A percentile compares a stretch with the other conserved stretches of the same genome.
Evolutionary conservation across 2,888 invertebrate species (phyloP).

Genomic region (Limnephilus rhombicus): DNA sequence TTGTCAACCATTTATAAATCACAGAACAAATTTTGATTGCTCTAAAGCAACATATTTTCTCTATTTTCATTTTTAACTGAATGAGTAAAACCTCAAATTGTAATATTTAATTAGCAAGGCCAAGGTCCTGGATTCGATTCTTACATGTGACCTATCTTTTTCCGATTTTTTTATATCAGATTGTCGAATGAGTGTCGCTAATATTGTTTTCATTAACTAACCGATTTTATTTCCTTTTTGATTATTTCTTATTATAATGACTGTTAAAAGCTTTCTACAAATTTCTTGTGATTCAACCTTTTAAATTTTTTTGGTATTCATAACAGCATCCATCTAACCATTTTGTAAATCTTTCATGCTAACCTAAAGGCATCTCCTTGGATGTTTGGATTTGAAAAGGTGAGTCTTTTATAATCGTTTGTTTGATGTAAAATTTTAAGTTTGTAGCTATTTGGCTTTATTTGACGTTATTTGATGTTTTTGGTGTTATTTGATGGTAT

Average conservation of each 20-base stretch:
- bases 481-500: no score
- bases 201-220: no score
- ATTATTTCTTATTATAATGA: neutral
- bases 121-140: no score
- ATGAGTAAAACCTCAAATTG: no score
- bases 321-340: neutral
- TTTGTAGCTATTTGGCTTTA: neutral
- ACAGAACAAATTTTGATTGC: neutral
- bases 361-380: slow-evolving; percentile 62
- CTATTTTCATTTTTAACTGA: no score
- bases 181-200: no score
- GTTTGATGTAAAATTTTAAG: neutral
- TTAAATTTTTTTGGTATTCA: neutral
- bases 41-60: neutral
- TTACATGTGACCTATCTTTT: no score
- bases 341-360: slow-evolving; percentile 59
- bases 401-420: slow-evolving; percentile 37
- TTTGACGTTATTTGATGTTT: no score
- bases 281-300: no score
- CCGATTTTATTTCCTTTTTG: neutral
- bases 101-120: no score
- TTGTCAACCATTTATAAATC: neutral
- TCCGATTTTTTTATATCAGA: no score
- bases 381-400: slow-evolving; percentile 64
- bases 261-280: neutral